Percentiles rank a stretch among this genome's conserved stretches.
Evolutionary conservation across 64 coral and sea anemone genomes (phyloP).

Genomic region (Montipora cactus): DNA sequence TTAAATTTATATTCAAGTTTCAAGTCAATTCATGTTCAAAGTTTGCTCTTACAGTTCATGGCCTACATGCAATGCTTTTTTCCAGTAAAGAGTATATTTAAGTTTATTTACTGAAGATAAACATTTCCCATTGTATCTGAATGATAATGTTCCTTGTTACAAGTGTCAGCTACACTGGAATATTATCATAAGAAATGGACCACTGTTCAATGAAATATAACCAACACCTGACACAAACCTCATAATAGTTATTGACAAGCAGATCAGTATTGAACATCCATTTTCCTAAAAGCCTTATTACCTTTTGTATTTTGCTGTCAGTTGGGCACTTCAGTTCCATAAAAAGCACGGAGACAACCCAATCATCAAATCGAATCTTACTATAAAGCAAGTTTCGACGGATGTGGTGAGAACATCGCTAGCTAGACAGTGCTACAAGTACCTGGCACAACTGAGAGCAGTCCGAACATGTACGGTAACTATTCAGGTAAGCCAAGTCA

Average conservation of each 20-base stretch:
- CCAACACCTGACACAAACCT: background rate
- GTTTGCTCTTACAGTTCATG: background rate
- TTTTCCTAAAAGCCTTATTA: background rate
- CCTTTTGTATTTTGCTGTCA: conserved; percentile 15
- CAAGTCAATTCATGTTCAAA: too few species aligned
- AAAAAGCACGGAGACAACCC: background rate
- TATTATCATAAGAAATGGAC: background rate
- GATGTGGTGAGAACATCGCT: background rate
- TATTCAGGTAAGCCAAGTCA: background rate
- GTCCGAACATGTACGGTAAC: background rate
- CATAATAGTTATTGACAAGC: background rate
- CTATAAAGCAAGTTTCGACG: background rate
- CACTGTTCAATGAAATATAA: background rate
- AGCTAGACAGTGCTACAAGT: background rate
- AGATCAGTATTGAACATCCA: background rate
- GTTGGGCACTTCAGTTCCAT: background rate
- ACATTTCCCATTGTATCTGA: background rate
- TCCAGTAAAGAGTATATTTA: too few species aligned
- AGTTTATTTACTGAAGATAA: background rate
- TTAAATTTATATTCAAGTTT: background rate
- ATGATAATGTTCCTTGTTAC: background rate
- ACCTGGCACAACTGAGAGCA: background rate
- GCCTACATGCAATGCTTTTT: too few species aligned
- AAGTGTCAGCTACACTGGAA: background rate
- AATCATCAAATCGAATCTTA: background rate